Base-by-base conservation (phyloP, 2,797 vertebrate species). In the Hyperoplus lanceolatus region DNA sequence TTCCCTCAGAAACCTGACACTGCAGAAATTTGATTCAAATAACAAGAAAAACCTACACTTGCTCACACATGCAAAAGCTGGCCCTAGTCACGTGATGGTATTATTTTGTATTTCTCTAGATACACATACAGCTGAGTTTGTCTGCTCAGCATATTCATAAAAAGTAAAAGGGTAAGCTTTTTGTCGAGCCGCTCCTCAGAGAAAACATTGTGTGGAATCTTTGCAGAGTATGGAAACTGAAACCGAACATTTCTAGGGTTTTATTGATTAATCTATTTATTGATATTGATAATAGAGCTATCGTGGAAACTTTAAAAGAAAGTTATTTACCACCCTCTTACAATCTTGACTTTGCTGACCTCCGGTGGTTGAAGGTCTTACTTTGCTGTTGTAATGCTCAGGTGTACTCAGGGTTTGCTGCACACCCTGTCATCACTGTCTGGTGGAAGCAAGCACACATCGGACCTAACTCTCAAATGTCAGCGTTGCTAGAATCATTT, bases 131-230 rank as follows among this genome's bases (percentile, higher is more conserved):
- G 66, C 43, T n/a, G 36, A 38, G 15, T 69, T 15, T 78, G 18
- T 39, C 54, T 13, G 60, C 70, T 76, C 57, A 63, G 63, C 81
- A 72, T 16, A 45, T 71, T 74, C 64, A 21, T 63, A 53, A 8
- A 14, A 41, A 9, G 38, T 6, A 7, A 60, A 42, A 18, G 29
- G 48, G 65, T 60, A 54, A 0, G 55, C 15, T 60, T 53, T 3
- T 70, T 58, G 45, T 77, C 58, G 64, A 49, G 36, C 53, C 42
- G 36, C 66, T 66, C 4, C 16, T 55, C 4, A 29, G 49, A 72
- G 11, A 55, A 64, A 57, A 63, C 4, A 48, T 15, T 9, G 39
- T 16, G 15, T 21, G n/a, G 45, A 14, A 8, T 48, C 39, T 58
- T 8, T 39, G 29, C 38, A 42, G 39, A 58, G 56, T 41, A 36